Conservation (phyloP, 1,140 invertebrate species). For the Sminthurides bifidus region DNA sequence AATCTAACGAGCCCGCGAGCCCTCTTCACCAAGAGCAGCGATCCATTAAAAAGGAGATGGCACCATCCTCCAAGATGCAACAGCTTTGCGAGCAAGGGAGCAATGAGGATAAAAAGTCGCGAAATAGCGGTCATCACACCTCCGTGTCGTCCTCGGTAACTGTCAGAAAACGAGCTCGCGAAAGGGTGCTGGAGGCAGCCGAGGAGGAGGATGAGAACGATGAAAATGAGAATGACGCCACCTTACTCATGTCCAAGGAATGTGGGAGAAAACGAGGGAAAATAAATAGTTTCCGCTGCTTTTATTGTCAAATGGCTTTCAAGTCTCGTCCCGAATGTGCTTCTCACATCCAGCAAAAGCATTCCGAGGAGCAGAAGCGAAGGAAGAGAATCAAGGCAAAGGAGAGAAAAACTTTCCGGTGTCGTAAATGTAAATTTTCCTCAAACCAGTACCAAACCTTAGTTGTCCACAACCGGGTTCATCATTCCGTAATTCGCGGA, state of each 20-base stretch:
- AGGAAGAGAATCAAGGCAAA: conserved; percentile 7
- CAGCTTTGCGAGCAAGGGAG: too few relatives aligned
- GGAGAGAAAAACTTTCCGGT: conserved; percentile 32
- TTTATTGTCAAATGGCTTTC: conserved; percentile 40
- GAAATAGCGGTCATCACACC: too few relatives aligned
- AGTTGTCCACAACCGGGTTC: conserved; percentile 24
- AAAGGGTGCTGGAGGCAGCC: conserved; percentile 5
- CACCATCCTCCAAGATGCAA: too few relatives aligned
- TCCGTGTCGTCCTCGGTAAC: neutral
- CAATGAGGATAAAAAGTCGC: too few relatives aligned
- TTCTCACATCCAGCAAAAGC: conserved; percentile 37
- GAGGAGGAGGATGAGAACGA: conserved; percentile 18
- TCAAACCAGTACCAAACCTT: conserved; percentile 18
- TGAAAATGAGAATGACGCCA: neutral
- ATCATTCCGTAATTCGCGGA: conserved; percentile 10
- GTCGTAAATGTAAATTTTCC: conserved; percentile 28
- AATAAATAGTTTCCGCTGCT: conserved; percentile 38
- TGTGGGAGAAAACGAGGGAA: conserved; percentile 15
- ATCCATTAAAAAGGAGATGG: too few relatives aligned
- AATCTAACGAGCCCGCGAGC: too few relatives aligned
- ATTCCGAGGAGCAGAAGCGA: conserved; percentile 21
- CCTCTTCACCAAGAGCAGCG: too few relatives aligned
- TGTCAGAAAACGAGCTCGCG: conserved; percentile 7
- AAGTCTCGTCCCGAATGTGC: conserved; percentile 36
- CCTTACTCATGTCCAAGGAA: neutral